Conservation (phyloP, 2,797 vertebrate species). For the Adrianichthys oophorus region DNA sequence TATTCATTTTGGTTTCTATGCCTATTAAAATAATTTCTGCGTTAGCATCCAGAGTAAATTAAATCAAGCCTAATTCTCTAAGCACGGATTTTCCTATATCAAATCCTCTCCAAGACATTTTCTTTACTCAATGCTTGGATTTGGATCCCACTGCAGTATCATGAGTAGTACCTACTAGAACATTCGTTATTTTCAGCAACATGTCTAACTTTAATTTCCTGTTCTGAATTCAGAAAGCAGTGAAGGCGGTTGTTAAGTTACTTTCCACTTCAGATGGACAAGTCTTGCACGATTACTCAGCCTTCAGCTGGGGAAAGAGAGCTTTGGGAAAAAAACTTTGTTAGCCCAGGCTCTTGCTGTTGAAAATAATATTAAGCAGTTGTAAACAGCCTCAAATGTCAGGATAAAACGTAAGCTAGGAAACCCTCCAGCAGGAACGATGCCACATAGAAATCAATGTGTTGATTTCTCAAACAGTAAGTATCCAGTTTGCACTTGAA, state of each 20-base stretch:
- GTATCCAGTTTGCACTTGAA: neutral
- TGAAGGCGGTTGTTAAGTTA: neutral
- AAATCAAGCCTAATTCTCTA: too few relatives aligned
- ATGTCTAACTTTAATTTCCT: slow-evolving; percentile 2
- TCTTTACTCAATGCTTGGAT: too few relatives aligned
- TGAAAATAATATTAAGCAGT: neutral
- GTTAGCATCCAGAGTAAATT: too few relatives aligned
- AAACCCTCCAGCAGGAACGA: slow-evolving; percentile 1
- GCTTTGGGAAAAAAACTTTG: neutral
- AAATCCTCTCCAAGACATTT: too few relatives aligned
- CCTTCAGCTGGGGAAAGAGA: too few relatives aligned
- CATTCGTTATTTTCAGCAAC: neutral
- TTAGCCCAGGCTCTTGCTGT: neutral
- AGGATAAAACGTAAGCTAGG: neutral
- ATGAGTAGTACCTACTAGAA: too few relatives aligned
- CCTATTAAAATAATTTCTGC: too few relatives aligned
- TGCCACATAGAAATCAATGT: neutral
- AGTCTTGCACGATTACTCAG: slow-evolving; percentile 4
- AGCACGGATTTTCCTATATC: too few relatives aligned
- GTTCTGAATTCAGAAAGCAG: neutral
- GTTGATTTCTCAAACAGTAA: neutral
- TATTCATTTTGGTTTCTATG: too few relatives aligned
- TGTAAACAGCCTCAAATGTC: slow-evolving; percentile 7
- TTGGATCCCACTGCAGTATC: too few relatives aligned
- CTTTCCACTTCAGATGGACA: neutral